phyloP scores from a whole-genome alignment of 2,113 vertebrate genomes.

The Corythaeola cristata region DNA sequence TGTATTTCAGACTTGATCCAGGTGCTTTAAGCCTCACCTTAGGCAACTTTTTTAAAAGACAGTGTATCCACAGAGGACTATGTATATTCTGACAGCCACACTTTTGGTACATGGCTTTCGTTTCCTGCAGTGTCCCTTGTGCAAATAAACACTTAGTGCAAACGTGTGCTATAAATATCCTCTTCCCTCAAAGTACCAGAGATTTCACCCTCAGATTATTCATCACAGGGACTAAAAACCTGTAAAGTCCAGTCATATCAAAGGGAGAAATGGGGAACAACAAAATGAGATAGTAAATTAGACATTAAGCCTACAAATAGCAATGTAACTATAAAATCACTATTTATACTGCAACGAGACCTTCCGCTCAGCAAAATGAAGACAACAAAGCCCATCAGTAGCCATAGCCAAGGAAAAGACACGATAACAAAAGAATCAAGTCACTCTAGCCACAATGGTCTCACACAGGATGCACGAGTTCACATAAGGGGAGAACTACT shows the following conservation, averaged over 20 bases:
- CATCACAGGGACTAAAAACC: neutral
- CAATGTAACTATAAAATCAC: fast-evolving
- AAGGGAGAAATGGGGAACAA: neutral
- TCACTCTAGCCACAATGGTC: neutral
- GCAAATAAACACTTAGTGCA: neutral
- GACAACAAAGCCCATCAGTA: neutral
- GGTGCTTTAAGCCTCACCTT: neutral
- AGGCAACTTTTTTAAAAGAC: neutral
- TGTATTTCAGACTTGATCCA: neutral
- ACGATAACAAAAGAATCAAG: neutral
- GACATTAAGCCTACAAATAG: neutral
- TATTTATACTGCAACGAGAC: fast-evolving
- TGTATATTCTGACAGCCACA: neutral
- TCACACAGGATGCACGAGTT: neutral
- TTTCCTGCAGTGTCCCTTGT: neutral
- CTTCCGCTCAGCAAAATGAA: neutral
- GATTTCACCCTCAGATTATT: neutral
- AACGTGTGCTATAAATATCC: neutral
- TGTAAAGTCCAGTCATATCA: neutral
- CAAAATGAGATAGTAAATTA: neutral
- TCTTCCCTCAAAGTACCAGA: neutral
- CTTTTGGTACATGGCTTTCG: neutral
- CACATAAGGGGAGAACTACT: fast-evolving
- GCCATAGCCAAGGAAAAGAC: neutral
- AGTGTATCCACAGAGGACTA: neutral